Conservation (phyloP, 2,888 invertebrate species). For the Perithous albicinctus region DNA sequence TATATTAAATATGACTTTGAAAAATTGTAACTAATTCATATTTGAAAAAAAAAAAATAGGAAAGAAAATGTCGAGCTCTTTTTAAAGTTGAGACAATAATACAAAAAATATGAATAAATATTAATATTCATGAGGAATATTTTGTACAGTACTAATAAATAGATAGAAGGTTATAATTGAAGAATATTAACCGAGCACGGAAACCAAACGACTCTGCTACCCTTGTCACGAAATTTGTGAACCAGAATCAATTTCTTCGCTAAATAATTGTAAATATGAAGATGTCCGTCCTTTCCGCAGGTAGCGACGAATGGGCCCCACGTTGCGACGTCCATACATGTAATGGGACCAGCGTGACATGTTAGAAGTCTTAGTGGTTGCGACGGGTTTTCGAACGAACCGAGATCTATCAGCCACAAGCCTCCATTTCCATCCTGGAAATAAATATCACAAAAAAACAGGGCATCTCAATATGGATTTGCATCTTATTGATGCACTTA, state of each 20-base stretch:
- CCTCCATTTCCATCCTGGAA: constrained; percentile 94
- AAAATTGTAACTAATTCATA: too few species aligned
- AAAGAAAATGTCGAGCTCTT: too few species aligned
- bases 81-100: not conserved
- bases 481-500: constrained; percentile 81
- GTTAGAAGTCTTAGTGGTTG: constrained; percentile 85
- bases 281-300: constrained; percentile 90
- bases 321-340: constrained; percentile 89
- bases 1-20: too few species aligned
- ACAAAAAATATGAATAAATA: constrained; percentile 41
- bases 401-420: constrained; percentile 90
- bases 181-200: constrained; percentile 87
- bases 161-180: not conserved
- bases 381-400: constrained; percentile 84
- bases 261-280: constrained; percentile 91
- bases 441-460: not conserved
- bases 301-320: constrained; percentile 90
- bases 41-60: too few species aligned
- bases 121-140: too few species aligned
- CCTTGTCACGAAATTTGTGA: constrained; percentile 87
- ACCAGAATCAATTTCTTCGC: constrained; percentile 87
- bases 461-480: too few species aligned
- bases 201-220: constrained; percentile 88
- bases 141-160: too few species aligned
- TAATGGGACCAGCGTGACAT: constrained; percentile 91